Percentiles rank a stretch among this genome's conserved stretches.
Evolutionary conservation across 2,113 vertebrate genomes (phyloP).

Genomic region (Solea senegalensis): DNA sequence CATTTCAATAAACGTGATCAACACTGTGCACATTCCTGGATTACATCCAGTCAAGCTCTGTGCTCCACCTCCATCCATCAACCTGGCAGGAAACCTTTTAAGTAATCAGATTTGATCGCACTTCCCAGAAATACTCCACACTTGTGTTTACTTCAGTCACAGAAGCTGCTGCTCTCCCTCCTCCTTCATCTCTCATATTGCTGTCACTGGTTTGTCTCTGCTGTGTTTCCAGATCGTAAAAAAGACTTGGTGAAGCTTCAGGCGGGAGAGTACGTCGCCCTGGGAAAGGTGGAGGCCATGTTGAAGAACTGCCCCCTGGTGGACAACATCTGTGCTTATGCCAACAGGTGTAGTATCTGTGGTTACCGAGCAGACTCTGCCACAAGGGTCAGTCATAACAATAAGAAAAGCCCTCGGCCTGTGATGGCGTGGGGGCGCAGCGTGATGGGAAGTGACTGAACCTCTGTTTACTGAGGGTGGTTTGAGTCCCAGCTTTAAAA

Average conservation of each 20-base stretch:
- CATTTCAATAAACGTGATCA: conserved; percentile 13
- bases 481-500: too few species aligned
- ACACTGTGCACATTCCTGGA: conserved; percentile 15
- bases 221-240: conserved; percentile 88
- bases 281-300: conserved; percentile 94
- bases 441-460: too few species aligned
- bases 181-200: not conserved
- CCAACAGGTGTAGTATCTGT: conserved; percentile 84
- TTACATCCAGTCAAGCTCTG: conserved; percentile 19
- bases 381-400: too few species aligned
- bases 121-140: conserved; percentile 26
- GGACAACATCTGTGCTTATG: conserved; percentile 97
- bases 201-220: not conserved
- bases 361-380: too few species aligned
- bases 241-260: conserved; percentile 98
- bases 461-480: too few species aligned
- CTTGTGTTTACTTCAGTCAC: conserved; percentile 30
- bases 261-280: conserved; percentile 95
- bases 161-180: not conserved
- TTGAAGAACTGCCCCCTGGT: conserved; percentile 92
- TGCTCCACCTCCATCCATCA: conserved; percentile 21
- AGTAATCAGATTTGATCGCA: conserved; percentile 31
- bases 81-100: conserved; percentile 35
- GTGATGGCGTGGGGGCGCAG: too few species aligned
- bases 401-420: too few species aligned